These are phyloP conservation scores for Fistularia tabacaria DNA, from an alignment of 2,797 vertebrate species.

Conservation along the genomic window DNA sequence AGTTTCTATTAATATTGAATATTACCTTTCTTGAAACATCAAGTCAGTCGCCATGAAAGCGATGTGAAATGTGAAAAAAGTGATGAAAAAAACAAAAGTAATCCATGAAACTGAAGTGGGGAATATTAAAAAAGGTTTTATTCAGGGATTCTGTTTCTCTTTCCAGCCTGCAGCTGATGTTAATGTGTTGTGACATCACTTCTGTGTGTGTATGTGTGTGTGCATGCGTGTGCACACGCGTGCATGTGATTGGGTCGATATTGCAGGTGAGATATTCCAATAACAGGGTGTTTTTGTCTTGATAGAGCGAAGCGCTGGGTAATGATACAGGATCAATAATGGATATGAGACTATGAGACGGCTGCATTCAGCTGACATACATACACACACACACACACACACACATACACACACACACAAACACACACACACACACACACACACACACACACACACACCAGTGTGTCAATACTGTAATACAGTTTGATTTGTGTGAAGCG, in stretches of 20 bases:
- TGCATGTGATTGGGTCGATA: constrained; percentile 25
- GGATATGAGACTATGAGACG: constrained; percentile 56
- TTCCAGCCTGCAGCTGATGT: background rate
- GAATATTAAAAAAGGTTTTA: background rate
- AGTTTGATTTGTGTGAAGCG: constrained; percentile 36
- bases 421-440: constrained; percentile 13
- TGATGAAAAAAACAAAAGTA: too few species aligned
- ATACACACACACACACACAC: constrained; percentile 7
- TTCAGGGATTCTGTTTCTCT: background rate
- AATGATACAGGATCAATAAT: constrained; percentile 63
- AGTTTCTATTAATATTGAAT: too few species aligned
- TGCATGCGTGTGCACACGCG: background rate
- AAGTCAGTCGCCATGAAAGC: too few species aligned
- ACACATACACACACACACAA: constrained; percentile 12
- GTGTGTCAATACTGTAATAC: constrained; percentile 33
- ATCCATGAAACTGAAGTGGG: too few species aligned
- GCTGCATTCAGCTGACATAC: constrained; percentile 30
- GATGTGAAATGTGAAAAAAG: too few species aligned
- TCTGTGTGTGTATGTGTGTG: constrained; percentile 23
- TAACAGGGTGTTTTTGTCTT: constrained; percentile 58
- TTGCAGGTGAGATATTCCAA: constrained; percentile 49
- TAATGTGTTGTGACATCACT: constrained; percentile 13
- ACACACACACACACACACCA: constrained; percentile 6
- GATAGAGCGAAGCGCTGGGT: constrained; percentile 50
- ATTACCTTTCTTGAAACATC: too few species aligned